Conservation (phyloP, 2,797 vertebrate genomes). For the Acanthornis magna region DNA sequence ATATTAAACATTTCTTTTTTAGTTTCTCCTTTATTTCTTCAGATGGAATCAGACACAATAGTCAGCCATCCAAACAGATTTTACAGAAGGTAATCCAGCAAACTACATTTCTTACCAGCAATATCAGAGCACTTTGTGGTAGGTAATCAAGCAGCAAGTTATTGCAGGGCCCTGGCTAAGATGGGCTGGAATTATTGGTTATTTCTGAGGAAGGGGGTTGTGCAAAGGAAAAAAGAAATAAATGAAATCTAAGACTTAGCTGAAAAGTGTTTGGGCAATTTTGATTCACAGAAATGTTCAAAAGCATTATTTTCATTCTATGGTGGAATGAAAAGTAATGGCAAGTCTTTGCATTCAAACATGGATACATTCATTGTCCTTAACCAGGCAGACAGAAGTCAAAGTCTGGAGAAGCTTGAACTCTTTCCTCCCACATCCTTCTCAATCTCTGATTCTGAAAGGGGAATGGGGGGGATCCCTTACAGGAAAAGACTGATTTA, state of each 20-base stretch:
- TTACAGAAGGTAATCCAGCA: neutral
- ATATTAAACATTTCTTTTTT: neutral
- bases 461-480: accelerated
- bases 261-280: neutral
- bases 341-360: neutral
- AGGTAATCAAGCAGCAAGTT: neutral
- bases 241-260: neutral
- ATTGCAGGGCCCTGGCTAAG: neutral
- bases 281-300: neutral
- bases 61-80: neutral
- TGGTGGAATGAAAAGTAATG: neutral
- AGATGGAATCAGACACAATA: neutral
- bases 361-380: neutral
- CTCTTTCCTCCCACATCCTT: neutral
- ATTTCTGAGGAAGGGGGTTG: neutral
- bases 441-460: neutral
- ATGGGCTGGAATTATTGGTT: neutral
- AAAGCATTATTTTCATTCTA: neutral
- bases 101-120: neutral
- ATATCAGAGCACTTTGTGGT: neutral
- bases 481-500: neutral
- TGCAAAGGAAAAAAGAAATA: neutral
- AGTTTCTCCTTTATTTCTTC: neutral
- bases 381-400: neutral
- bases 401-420: neutral